These are phyloP conservation scores for Lasiommata megera DNA, from an alignment of 2,888 invertebrate genomes.

Conservation along the genomic window DNA sequence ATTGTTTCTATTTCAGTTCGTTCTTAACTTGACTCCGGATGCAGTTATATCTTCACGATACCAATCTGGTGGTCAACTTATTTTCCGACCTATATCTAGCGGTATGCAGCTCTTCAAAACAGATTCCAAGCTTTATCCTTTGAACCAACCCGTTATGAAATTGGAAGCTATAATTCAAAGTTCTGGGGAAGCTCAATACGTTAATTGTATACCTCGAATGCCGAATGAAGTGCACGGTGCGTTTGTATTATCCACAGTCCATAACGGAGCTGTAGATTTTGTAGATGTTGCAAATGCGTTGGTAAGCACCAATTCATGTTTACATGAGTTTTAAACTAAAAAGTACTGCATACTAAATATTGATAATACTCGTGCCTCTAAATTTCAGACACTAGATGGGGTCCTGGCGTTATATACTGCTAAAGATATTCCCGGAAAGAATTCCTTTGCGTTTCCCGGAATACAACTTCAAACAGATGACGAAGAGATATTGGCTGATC, in stretches of 20 bases:
- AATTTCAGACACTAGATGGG: constrained; percentile 80
- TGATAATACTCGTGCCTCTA: too few relatives aligned
- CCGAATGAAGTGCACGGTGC: constrained; percentile 85
- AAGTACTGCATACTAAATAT: too few relatives aligned
- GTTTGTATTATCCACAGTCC: constrained; percentile 83
- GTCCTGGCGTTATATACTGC: constrained; percentile 84
- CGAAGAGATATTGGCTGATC: constrained; percentile 79
- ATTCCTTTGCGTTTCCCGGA: constrained; percentile 70
- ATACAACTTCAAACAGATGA: constrained; percentile 56
- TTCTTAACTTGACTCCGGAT: constrained; percentile 75
- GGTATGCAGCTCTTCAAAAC: constrained; percentile 83
- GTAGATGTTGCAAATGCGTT: constrained; percentile 83
- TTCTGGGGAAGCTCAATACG: constrained; percentile 85
- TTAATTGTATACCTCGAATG: constrained; percentile 82
- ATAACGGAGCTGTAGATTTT: constrained; percentile 78
- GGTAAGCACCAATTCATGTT: constrained; percentile 56
- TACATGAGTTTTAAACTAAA: too few relatives aligned
- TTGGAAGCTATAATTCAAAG: constrained; percentile 82
- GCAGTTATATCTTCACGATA: constrained; percentile 57
- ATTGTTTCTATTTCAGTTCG: constrained; percentile 61
- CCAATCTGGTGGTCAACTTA: constrained; percentile 73
- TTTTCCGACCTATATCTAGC: constrained; percentile 82
- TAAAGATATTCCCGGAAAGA: constrained; percentile 86
- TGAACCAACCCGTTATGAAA: constrained; percentile 86
- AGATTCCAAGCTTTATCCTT: constrained; percentile 83